phyloP scores from a whole-genome alignment of 64 coral and sea anemone species.

The Pachyseris speciosa region DNA sequence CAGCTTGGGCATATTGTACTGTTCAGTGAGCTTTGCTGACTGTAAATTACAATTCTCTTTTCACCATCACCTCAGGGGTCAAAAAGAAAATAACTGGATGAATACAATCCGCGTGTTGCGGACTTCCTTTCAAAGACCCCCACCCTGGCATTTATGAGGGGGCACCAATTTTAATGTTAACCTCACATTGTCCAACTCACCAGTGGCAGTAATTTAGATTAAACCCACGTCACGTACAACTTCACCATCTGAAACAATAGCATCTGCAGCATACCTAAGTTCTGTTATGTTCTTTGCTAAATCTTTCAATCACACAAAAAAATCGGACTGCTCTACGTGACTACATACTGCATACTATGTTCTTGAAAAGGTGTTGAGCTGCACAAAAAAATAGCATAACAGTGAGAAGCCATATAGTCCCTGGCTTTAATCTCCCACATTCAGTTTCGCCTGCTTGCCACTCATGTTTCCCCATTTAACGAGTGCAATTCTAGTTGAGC shows the following conservation, averaged over 20 bases:
- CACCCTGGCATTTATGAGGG: constrained; percentile 1
- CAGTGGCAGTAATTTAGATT: background rate
- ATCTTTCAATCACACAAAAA: background rate
- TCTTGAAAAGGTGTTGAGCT: constrained; percentile 9
- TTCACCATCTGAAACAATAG: background rate
- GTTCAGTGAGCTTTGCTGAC: background rate
- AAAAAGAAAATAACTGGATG: background rate
- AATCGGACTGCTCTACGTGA: background rate
- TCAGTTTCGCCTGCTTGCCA: too few relatives aligned
- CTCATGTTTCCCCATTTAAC: constrained; percentile 61
- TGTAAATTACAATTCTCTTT: constrained; percentile 18
- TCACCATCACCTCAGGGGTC: constrained; percentile 12
- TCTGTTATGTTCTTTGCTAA: background rate
- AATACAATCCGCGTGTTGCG: constrained; percentile 20
- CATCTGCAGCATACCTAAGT: background rate
- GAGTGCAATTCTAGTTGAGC: constrained; percentile 62
- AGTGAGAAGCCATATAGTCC: background rate
- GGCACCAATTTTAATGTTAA: background rate
- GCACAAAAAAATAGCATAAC: constrained; percentile 33
- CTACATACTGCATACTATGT: background rate
- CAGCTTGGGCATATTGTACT: background rate
- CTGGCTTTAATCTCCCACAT: constrained; percentile 37
- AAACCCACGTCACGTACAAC: background rate
- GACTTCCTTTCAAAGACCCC: constrained; percentile 23
- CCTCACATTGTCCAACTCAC: background rate